Conservation (phyloP, 2,888 invertebrate genomes). For the Ormyrus nitidulus region DNA sequence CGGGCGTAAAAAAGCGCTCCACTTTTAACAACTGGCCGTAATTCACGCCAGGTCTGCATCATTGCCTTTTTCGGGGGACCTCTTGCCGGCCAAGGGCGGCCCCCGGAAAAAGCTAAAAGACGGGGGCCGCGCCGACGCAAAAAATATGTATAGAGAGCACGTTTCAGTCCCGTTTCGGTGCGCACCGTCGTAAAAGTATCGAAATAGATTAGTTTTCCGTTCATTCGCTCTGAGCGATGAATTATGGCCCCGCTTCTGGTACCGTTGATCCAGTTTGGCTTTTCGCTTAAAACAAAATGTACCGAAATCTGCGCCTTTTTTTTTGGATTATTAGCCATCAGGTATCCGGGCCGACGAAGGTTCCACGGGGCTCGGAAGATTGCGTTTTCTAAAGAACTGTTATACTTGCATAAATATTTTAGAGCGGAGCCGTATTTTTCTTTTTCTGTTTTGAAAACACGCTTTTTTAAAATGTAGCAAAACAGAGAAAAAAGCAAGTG, state of each 20-base stretch:
- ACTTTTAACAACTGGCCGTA: constrained; percentile 63
- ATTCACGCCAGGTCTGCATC: constrained; percentile 56
- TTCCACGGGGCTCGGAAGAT: too few species aligned
- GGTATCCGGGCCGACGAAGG: too few species aligned
- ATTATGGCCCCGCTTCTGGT: constrained; percentile 59
- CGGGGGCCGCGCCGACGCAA: neutral
- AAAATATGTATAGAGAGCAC: neutral
- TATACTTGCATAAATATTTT: too few species aligned
- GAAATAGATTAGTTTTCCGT: constrained; percentile 16
- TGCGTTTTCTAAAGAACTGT: too few species aligned
- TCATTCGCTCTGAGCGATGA: constrained; percentile 47
- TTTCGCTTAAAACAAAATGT: constrained; percentile 10
- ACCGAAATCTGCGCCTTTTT: too few species aligned
- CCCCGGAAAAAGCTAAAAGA: neutral
- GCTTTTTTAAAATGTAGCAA: too few species aligned
- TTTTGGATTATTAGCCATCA: too few species aligned
- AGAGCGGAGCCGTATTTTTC: too few species aligned
- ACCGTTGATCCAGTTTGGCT: constrained; percentile 66
- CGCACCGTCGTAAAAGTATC: constrained; percentile 43
- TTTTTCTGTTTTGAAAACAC: too few species aligned
- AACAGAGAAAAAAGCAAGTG: too few species aligned
- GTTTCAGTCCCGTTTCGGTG: neutral
- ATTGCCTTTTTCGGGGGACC: constrained; percentile 7
- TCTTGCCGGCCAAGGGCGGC: constrained; percentile 17
- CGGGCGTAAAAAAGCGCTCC: constrained; percentile 61